Percentiles rank a stretch among this genome's conserved stretches.
phyloP scores from a whole-genome alignment of 2,888 invertebrate genomes.

The Drosophila meridiana region DNA sequence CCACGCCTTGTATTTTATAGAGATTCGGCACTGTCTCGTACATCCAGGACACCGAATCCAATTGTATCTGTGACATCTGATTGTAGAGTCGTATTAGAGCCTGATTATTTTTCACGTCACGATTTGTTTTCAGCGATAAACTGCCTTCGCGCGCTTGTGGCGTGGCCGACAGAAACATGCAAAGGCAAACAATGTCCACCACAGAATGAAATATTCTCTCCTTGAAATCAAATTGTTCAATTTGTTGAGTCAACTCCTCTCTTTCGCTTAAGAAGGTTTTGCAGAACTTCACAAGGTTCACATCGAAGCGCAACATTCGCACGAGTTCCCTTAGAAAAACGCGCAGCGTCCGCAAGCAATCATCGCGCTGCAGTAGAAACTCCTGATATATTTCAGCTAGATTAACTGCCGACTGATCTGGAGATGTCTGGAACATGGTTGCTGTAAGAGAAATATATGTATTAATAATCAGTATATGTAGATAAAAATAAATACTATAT shows the following conservation, averaged over 20 bases:
- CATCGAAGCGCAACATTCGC: slow-evolving; percentile 92
- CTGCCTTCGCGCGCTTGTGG: slow-evolving; percentile 91
- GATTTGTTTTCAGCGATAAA: slow-evolving; percentile 86
- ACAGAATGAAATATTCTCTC: slow-evolving; percentile 94
- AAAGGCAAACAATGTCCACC: slow-evolving; percentile 93
- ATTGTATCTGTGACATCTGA: slow-evolving; percentile 90
- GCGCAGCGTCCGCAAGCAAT: slow-evolving; percentile 94
- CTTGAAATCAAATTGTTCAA: slow-evolving; percentile 89
- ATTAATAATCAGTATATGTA: neutral
- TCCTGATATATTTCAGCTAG: slow-evolving; percentile 95
- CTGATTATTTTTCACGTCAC: slow-evolving; percentile 83
- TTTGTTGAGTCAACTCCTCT: slow-evolving; percentile 87
- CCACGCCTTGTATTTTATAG: slow-evolving; percentile 89
- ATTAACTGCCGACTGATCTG: slow-evolving; percentile 92
- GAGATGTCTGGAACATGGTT: slow-evolving; percentile 93
- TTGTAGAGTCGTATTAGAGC: slow-evolving; percentile 82
- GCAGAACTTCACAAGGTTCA: slow-evolving; percentile 92
- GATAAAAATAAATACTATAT: neutral
- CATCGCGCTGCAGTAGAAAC: slow-evolving; percentile 93
- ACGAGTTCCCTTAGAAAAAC: slow-evolving; percentile 95
- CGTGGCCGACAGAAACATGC: slow-evolving; percentile 91
- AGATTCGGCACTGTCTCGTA: slow-evolving; percentile 91
- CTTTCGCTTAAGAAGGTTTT: slow-evolving; percentile 89
- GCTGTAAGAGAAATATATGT: slow-evolving; percentile 83
- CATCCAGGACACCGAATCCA: slow-evolving; percentile 95